phyloP scores from a whole-genome alignment of 2,888 invertebrate genomes.

The Pyralis farinalis region DNA sequence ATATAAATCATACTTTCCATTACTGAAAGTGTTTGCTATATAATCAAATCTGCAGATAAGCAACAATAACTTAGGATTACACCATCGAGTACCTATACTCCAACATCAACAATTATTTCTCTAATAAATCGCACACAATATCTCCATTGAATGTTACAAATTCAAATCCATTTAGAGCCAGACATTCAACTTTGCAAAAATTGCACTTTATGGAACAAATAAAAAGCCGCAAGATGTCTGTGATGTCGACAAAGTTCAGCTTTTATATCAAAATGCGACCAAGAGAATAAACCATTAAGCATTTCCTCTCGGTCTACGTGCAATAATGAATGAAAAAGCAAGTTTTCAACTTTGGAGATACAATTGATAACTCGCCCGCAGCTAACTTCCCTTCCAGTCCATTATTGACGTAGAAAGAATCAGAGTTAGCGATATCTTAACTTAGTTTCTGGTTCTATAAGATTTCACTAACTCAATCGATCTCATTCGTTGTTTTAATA shows the following conservation, averaged over 20 bases:
- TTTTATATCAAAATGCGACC: conserved; percentile 52
- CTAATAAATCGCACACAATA: too few relatives aligned
- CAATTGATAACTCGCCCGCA: conserved; percentile 68
- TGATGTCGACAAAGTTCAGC: conserved; percentile 53
- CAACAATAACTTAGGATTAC: too few relatives aligned
- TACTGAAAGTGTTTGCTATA: too few relatives aligned
- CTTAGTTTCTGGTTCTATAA: conserved; percentile 31
- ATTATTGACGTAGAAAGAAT: conserved; percentile 57
- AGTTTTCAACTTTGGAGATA: conserved; percentile 54
- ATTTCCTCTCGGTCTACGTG: conserved; percentile 58
- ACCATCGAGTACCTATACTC: too few relatives aligned
- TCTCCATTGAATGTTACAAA: conserved; percentile 35
- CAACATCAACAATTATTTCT: too few relatives aligned
- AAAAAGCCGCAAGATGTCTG: conserved; percentile 40
- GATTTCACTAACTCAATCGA: conserved; percentile 6
- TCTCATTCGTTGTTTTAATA: too few relatives aligned
- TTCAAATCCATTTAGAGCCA: conserved; percentile 35
- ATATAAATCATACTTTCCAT: too few relatives aligned
- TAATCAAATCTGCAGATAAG: too few relatives aligned
- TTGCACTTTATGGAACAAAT: conserved; percentile 46
- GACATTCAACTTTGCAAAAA: conserved; percentile 44
- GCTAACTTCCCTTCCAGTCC: conserved; percentile 60
- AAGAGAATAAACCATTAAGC: conserved; percentile 63
- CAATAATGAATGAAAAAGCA: conserved; percentile 68
- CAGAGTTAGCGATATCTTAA: conserved; percentile 37